Conservation (phyloP, 64 coral and sea anemone species). For the Dendrophyllia cribrosa region DNA sequence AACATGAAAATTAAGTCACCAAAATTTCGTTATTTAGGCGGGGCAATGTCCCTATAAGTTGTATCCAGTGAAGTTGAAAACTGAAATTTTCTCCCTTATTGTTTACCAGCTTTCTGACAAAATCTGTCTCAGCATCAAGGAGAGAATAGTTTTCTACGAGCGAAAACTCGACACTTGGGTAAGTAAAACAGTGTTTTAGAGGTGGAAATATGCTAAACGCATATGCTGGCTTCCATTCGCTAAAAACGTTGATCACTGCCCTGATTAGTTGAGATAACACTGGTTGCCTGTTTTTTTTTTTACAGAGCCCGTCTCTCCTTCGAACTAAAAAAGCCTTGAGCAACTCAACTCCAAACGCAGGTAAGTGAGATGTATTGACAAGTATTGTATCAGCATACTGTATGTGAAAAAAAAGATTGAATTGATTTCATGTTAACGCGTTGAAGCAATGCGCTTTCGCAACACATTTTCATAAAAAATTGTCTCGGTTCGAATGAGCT, state of each 20-base stretch:
- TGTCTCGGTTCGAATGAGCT: too few relatives aligned
- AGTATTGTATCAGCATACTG: too few relatives aligned
- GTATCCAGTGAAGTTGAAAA: neutral
- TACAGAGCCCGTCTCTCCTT: conserved; percentile 54
- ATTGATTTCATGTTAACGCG: too few relatives aligned
- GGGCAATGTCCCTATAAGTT: neutral
- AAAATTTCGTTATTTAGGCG: too few relatives aligned
- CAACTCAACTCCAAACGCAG: neutral
- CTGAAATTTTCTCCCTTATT: neutral
- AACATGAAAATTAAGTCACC: too few relatives aligned
- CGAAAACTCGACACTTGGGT: conserved; percentile 92
- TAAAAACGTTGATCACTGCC: too few relatives aligned
- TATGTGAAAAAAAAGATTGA: too few relatives aligned
- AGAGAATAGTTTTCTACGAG: conserved; percentile 85
- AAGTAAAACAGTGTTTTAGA: conserved; percentile 12
- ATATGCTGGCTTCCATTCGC: too few relatives aligned
- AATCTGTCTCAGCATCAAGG: conserved; percentile 47
- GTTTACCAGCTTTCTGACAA: neutral
- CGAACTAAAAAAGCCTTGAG: conserved; percentile 32
- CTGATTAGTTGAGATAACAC: too few relatives aligned
- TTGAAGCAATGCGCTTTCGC: too few relatives aligned
- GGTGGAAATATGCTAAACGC: neutral
- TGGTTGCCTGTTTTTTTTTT: neutral
- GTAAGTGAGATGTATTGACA: neutral
- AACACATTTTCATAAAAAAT: too few relatives aligned